Conservation (phyloP, 2,888 invertebrate species). For the Sipunculus nudus region DNA sequence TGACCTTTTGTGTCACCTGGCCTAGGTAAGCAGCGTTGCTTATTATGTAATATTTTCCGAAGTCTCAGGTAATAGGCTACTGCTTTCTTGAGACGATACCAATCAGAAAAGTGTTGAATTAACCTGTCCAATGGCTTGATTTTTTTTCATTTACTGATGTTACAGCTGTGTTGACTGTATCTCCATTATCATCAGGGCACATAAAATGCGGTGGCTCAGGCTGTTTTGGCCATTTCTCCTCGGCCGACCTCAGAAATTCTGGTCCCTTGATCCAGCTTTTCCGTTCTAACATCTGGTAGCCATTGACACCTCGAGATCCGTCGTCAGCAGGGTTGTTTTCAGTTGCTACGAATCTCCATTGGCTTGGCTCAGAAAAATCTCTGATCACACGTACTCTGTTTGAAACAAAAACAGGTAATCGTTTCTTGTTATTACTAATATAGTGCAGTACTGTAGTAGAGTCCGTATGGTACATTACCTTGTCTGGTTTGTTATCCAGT, state of each 20-base stretch:
- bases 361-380: conserved; percentile 7
- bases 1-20: too few species aligned
- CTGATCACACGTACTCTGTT: conserved; percentile 40
- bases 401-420: conserved; percentile 42
- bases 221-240: too few species aligned
- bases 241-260: conserved; percentile 1
- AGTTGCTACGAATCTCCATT: conserved; percentile 43
- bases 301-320: too few species aligned
- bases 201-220: too few species aligned
- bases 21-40: neutral
- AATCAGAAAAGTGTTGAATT: neutral
- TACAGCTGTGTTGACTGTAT: too few species aligned
- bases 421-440: conserved; percentile 11
- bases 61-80: neutral
- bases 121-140: neutral
- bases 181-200: too few species aligned
- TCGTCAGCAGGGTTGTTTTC: too few species aligned
- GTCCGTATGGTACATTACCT: neutral
- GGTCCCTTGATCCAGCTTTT: conserved; percentile 5
- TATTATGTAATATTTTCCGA: neutral
- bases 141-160: too few species aligned
- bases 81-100: neutral
- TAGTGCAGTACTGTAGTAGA: conserved; percentile 2
- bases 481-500: neutral
- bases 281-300: too few species aligned